Evolutionary conservation across 2,113 vertebrate species (phyloP).

Genomic region (Phocoena phocoena): DNA sequence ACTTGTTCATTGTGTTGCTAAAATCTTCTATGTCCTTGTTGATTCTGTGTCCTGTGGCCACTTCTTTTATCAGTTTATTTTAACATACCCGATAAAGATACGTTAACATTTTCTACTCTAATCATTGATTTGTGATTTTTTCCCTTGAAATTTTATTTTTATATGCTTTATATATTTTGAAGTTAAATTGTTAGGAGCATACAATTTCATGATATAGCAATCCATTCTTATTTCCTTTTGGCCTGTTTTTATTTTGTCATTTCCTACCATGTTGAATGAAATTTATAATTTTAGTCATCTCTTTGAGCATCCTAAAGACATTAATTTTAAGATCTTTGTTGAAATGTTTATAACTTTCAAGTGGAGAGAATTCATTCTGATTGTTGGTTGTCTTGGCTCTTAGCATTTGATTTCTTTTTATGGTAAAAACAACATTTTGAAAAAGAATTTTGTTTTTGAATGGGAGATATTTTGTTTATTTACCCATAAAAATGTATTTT

Average conservation of each 20-base stretch:
- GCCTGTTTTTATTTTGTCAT: neutral
- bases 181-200: neutral
- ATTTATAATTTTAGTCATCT: neutral
- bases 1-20: neutral
- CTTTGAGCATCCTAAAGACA: neutral
- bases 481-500: neutral
- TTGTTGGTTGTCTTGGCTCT: neutral
- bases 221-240: neutral
- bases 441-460: no score
- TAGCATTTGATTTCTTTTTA: neutral
- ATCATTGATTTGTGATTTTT: neutral
- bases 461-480: neutral
- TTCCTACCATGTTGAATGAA: neutral
- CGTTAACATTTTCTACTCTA: neutral
- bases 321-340: neutral
- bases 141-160: neutral
- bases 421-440: neutral
- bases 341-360: neutral
- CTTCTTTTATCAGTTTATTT: neutral
- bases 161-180: neutral
- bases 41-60: neutral
- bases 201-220: neutral
- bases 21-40: neutral
- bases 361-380: neutral
- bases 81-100: neutral